These are phyloP conservation scores for Adoxophyes honmai DNA, from an alignment of 1,140 invertebrate genomes.

Conservation along the genomic window DNA sequence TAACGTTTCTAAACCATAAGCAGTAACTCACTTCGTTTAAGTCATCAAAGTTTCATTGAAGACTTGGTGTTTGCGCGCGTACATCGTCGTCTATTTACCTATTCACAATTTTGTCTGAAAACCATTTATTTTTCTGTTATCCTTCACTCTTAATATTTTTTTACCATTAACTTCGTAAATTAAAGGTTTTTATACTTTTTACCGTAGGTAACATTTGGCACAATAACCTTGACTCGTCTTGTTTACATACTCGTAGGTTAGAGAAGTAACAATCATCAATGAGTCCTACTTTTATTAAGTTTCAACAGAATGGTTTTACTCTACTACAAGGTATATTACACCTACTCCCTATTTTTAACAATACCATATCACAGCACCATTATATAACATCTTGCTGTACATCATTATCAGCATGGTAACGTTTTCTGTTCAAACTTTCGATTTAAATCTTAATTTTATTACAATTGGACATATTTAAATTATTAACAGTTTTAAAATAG, in stretches of 20 bases:
- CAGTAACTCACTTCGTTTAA: no score
- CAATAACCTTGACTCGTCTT: neutral
- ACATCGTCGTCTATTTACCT: no score
- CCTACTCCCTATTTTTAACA: slow-evolving; percentile 48
- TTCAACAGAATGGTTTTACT: slow-evolving; percentile 5
- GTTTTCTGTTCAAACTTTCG: slow-evolving; percentile 38
- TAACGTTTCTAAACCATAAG: no score
- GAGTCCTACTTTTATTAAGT: neutral
- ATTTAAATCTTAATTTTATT: slow-evolving; percentile 41
- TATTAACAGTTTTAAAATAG: slow-evolving; percentile 14
- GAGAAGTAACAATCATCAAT: neutral
- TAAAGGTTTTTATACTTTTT: neutral
- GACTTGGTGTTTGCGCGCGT: no score
- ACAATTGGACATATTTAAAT: slow-evolving; percentile 43
- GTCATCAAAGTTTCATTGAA: no score
- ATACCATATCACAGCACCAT: slow-evolving; percentile 61
- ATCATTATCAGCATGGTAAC: slow-evolving; percentile 40
- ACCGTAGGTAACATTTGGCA: neutral
- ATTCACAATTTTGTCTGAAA: no score
- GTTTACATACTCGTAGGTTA: no score
- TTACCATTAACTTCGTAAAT: neutral
- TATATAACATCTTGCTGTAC: slow-evolving; percentile 48
- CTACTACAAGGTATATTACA: no score
- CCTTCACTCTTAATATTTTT: no score
- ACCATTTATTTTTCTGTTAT: no score